Evolutionary conservation across 2,113 vertebrate genomes (phyloP).

Genomic region (Oreotrochilus melanogaster): DNA sequence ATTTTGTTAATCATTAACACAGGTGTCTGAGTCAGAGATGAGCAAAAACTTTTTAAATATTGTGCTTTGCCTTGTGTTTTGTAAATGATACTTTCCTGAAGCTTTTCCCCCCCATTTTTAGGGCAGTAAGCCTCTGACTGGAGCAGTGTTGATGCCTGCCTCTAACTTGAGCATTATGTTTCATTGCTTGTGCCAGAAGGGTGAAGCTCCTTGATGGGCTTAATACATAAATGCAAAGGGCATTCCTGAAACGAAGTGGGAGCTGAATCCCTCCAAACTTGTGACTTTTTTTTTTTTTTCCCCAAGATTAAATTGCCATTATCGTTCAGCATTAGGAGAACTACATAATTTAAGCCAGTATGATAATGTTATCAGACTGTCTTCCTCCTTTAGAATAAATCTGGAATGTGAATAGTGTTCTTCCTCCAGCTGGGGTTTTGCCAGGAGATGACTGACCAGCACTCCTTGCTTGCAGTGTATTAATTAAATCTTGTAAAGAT

Average conservation of each 20-base stretch:
- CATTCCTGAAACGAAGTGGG: neutral
- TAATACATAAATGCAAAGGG: neutral
- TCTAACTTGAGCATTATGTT: neutral
- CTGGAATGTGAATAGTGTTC: slow-evolving; percentile 3
- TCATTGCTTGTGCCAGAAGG: neutral
- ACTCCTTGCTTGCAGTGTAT: neutral
- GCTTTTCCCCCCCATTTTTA: neutral
- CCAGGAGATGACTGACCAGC: neutral
- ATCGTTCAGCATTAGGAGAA: neutral
- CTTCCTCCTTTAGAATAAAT: slow-evolving; percentile 48
- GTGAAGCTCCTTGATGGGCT: neutral
- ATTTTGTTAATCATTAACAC: neutral
- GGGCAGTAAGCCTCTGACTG: neutral
- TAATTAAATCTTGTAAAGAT: slow-evolving; percentile 1
- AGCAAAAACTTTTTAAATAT: neutral
- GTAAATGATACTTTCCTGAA: neutral
- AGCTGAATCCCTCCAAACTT: neutral
- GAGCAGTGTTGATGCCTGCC: neutral
- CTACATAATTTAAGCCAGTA: neutral
- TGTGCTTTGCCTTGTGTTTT: neutral
- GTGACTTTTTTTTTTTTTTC: neutral
- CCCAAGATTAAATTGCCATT: neutral
- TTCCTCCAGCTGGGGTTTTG: slow-evolving; percentile 6
- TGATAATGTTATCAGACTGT: neutral
- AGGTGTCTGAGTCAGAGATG: neutral